These are phyloP conservation scores for Oligia latruncula DNA, from an alignment of 2,888 invertebrate species.

Conservation along the genomic window DNA sequence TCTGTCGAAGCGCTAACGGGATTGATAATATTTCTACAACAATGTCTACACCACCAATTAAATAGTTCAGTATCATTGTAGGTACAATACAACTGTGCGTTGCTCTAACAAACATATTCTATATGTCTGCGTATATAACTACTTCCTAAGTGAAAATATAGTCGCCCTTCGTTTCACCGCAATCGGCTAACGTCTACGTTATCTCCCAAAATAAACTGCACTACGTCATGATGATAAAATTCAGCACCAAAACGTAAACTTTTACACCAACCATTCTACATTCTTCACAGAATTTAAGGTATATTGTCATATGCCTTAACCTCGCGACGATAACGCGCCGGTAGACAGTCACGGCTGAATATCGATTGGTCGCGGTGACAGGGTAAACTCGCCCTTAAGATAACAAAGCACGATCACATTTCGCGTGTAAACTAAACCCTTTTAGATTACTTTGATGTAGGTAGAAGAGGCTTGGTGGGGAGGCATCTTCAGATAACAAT, in stretches of 20 bases:
- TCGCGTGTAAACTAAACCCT: constrained; percentile 81
- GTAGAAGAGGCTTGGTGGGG: constrained; percentile 84
- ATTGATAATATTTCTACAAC: not conserved
- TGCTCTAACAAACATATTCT: not conserved
- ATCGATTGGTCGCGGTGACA: constrained; percentile 74
- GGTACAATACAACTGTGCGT: not conserved
- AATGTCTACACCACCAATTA: not conserved
- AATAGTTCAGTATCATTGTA: not conserved
- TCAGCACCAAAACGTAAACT: constrained; percentile 49
- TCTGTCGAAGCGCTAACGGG: not conserved
- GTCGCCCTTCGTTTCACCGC: not conserved
- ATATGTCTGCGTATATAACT: not conserved
- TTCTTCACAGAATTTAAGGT: constrained; percentile 64
- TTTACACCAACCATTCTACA: constrained; percentile 59
- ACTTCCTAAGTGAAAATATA: not conserved
- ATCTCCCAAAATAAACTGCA: constrained; percentile 36
- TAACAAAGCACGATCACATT: constrained; percentile 72
- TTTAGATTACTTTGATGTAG: constrained; percentile 84
- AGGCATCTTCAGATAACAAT: constrained; percentile 88
- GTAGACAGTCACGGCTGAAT: constrained; percentile 64
- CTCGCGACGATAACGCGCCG: constrained; percentile 61
- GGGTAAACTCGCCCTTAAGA: constrained; percentile 66
- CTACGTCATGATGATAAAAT: constrained; percentile 55
- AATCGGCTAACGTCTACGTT: constrained; percentile 15
- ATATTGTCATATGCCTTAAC: constrained; percentile 69